Evolutionary conservation across 2,113 vertebrate genomes (phyloP).

Genomic region (Rhabdomys dilectus): DNA sequence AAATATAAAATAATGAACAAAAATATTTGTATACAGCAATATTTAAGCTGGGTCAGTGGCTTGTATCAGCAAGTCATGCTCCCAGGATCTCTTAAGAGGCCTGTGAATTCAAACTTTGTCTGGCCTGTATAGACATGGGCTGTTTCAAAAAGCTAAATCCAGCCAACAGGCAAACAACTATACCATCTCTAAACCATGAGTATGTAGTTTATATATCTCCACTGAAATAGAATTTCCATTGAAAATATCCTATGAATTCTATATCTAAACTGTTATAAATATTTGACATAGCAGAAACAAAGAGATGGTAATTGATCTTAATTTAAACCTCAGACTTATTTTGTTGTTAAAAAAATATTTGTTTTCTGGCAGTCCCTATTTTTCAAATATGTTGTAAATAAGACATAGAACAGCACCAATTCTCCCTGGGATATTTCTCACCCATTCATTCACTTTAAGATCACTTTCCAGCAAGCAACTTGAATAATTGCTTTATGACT

Average conservation of each 20-base stretch:
- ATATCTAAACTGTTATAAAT: neutral
- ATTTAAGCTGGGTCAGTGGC: neutral
- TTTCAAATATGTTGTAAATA: neutral
- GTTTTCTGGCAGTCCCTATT: neutral
- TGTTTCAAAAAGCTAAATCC: neutral
- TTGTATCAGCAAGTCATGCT: no score
- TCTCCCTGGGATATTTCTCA: neutral
- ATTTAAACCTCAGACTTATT: neutral
- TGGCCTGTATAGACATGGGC: neutral
- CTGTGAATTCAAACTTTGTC: neutral
- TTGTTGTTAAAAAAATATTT: neutral
- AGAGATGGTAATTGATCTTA: neutral
- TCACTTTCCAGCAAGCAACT: neutral
- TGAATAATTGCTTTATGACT: neutral
- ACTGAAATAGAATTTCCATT: neutral
- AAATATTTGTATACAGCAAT: neutral
- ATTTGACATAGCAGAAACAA: constrained; percentile 13
- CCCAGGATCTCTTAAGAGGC: no score
- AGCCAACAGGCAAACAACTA: neutral
- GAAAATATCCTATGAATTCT: neutral
- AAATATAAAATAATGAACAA: neutral
- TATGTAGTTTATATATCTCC: neutral
- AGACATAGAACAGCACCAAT: neutral
- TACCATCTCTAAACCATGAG: neutral
- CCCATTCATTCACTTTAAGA: neutral